Percentiles rank a stretch among this genome's conserved stretches.
phyloP scores from a whole-genome alignment of 1,140 invertebrate genomes.

The Drosophila sulfurigaster region DNA sequence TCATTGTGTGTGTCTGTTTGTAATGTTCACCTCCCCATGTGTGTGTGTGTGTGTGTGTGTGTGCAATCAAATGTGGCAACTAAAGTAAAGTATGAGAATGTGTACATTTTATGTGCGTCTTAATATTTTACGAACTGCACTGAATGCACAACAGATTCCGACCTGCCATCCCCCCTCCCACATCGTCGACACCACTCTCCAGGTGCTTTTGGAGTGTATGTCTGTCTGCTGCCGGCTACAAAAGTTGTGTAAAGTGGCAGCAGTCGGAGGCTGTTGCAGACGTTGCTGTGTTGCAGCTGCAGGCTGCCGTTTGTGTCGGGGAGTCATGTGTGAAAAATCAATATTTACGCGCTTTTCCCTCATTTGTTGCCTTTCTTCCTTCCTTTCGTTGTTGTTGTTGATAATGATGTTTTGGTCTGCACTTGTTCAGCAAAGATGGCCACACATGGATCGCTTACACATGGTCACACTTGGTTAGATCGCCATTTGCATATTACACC shows the following conservation, averaged over 20 bases:
- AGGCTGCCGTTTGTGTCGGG: constrained; percentile 25
- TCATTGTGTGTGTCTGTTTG: constrained; percentile 45
- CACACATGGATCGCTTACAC: constrained; percentile 2
- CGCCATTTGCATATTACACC: neutral
- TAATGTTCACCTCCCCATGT: neutral
- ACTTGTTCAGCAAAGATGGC: constrained; percentile 25
- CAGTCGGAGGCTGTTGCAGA: neutral
- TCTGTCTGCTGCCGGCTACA: constrained; percentile 30
- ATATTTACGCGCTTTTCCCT: constrained; percentile 59
- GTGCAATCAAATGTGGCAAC: constrained; percentile 39
- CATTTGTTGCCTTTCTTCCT: constrained; percentile 14
- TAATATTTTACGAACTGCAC: constrained; percentile 64
- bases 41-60: constrained; percentile 19
- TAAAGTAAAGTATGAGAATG: constrained; percentile 8
- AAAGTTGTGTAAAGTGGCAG: constrained; percentile 30
- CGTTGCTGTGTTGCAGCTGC: neutral
- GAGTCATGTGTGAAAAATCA: constrained; percentile 78
- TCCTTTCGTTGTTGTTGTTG: constrained; percentile 17
- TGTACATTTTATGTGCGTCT: constrained; percentile 51
- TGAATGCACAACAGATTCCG: constrained; percentile 51
- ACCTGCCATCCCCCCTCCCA: neutral
- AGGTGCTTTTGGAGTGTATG: constrained; percentile 57
- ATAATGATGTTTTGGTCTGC: constrained; percentile 22
- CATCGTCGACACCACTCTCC: constrained; percentile 6
- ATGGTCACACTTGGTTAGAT: constrained; percentile 20